A percentile compares a stretch with the other conserved stretches of the same genome.
Evolutionary conservation across 2,113 vertebrate genomes (phyloP).

Genomic region (Plecotus auritus): DNA sequence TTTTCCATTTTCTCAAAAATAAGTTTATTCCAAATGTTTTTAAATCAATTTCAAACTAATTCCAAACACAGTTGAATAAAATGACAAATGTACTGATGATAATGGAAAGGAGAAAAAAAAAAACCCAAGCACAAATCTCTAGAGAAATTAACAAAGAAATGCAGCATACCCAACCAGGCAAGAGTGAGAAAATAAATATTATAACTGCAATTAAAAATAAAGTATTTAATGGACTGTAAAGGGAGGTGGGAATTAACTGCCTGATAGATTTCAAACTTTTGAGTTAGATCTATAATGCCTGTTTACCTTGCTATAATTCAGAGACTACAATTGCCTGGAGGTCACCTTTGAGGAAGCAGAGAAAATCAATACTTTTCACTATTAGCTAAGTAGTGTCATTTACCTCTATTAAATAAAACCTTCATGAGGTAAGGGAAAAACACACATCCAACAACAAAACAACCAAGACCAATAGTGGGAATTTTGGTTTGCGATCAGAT

Average conservation of each 20-base stretch:
- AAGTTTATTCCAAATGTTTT: slow-evolving; percentile 39
- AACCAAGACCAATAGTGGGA: not conserved
- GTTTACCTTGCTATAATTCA: slow-evolving; percentile 76
- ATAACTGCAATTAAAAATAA: slow-evolving; percentile 84
- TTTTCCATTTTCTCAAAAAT: slow-evolving; percentile 59
- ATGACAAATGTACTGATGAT: slow-evolving; percentile 74
- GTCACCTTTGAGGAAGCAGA: slow-evolving; percentile 75
- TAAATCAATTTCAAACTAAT: slow-evolving; percentile 60
- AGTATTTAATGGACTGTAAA: slow-evolving; percentile 84
- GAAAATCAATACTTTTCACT: slow-evolving; percentile 53
- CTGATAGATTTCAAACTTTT: slow-evolving; percentile 79
- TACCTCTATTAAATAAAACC: slow-evolving; percentile 49
- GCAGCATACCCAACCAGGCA: slow-evolving; percentile 79
- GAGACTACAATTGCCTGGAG: slow-evolving; percentile 70
- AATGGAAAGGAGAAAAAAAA: slow-evolving; percentile 74
- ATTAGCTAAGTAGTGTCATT: slow-evolving; percentile 64
- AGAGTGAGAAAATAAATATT: slow-evolving; percentile 84
- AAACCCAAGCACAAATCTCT: slow-evolving; percentile 77
- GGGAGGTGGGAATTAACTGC: slow-evolving; percentile 77
- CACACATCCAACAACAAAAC: not conserved
- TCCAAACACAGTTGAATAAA: slow-evolving; percentile 59
- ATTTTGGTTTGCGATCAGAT: not conserved
- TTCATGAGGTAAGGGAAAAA: not conserved
- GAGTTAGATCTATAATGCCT: slow-evolving; percentile 79
- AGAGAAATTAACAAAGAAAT: slow-evolving; percentile 84